A percentile compares a stretch with the other conserved stretches of the same genome.
Evolutionary conservation across 1,140 invertebrate genomes (phyloP).

Genomic region (Leguminivora glycinivorella): DNA sequence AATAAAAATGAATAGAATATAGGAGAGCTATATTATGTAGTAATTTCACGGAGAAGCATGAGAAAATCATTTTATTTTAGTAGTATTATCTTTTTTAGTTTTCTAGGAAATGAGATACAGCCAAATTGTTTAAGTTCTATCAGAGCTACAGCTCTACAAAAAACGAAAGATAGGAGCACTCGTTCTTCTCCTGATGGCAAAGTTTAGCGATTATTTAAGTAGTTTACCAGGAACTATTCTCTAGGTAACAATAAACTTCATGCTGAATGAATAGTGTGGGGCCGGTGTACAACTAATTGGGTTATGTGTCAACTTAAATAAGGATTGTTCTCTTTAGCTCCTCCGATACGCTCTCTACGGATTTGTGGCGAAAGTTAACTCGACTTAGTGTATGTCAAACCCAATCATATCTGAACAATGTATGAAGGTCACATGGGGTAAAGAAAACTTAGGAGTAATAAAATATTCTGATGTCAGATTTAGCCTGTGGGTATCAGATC

Average conservation of each 20-base stretch:
- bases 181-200: slow-evolving; percentile 26
- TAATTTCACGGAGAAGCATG: too few relatives aligned
- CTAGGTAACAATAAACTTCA: slow-evolving; percentile 38
- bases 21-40: too few relatives aligned
- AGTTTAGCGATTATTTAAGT: slow-evolving; percentile 40
- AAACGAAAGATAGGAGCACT: background rate
- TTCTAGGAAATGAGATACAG: background rate
- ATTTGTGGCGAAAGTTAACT: background rate
- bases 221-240: slow-evolving; percentile 36
- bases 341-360: slow-evolving; percentile 16
- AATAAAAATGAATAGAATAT: too few relatives aligned
- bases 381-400: background rate
- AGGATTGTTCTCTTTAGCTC: slow-evolving; percentile 6
- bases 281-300: slow-evolving; percentile 37
- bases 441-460: background rate
- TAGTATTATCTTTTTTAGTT: background rate
- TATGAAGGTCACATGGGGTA: background rate
- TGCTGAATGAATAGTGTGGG: slow-evolving; percentile 37
- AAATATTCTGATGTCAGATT: background rate
- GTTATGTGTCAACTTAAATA: slow-evolving; percentile 35
- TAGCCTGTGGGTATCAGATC: background rate
- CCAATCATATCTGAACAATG: background rate
- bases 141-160: background rate
- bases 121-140: background rate
- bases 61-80: background rate